Percentiles rank a stretch among this genome's conserved stretches.
Evolutionary conservation across 2,888 invertebrate genomes (phyloP).

Genomic region (Eupithecia dodoneata): DNA sequence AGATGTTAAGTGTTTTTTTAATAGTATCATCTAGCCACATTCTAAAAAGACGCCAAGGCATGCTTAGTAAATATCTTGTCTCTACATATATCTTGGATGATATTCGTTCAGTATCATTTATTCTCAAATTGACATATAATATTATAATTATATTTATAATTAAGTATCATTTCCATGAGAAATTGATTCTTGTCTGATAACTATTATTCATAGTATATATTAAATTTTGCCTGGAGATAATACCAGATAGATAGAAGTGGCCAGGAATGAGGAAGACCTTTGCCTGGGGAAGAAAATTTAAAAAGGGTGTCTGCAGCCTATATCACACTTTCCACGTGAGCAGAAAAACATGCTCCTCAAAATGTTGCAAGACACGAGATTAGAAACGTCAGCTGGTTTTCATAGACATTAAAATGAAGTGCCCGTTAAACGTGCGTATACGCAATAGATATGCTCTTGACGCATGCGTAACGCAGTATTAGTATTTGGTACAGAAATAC

Average conservation of each 20-base stretch:
- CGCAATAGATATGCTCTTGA: constrained; percentile 18
- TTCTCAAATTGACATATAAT: too few relatives aligned
- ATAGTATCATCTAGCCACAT: not conserved
- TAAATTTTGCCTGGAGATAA: not conserved
- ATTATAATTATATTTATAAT: too few relatives aligned
- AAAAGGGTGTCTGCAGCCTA: not conserved
- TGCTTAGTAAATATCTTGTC: too few relatives aligned
- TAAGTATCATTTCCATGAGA: too few relatives aligned
- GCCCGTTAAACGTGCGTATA: constrained; percentile 16
- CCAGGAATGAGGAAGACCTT: not conserved
- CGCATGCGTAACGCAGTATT: constrained; percentile 1
- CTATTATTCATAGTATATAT: too few relatives aligned
- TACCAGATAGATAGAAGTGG: not conserved
- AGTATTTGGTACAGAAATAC: not conserved
- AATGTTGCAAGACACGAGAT: constrained; percentile 16
- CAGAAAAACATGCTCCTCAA: not conserved
- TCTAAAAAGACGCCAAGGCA: not conserved
- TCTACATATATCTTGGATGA: not conserved
- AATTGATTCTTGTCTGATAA: too few relatives aligned
- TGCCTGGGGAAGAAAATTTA: not conserved
- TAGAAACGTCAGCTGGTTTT: constrained; percentile 15
- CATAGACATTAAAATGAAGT: constrained; percentile 21
- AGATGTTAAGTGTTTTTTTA: not conserved
- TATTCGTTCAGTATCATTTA: too few relatives aligned
- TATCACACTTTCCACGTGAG: not conserved